Percentiles rank a stretch among this genome's conserved stretches.
Conservation (phyloP, 2,113 vertebrate species). For the Circaetus cinerascens region DNA sequence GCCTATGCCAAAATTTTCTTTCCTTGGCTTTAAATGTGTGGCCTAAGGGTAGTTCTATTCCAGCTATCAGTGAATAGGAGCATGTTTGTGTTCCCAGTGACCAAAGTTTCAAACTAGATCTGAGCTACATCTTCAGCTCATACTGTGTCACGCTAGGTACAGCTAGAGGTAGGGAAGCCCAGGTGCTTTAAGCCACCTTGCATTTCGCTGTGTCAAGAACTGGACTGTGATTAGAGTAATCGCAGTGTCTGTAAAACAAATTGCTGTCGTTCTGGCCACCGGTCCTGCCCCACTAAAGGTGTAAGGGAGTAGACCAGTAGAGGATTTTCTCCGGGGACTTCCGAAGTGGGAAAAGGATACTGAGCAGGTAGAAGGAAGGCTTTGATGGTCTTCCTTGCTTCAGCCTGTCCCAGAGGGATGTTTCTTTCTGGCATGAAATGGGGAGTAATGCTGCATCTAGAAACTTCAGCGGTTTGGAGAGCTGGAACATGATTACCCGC, state of each 20-base stretch:
- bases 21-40: constrained; percentile 8
- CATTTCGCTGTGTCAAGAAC: background rate
- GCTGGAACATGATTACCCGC: background rate
- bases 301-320: background rate
- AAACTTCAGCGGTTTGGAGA: background rate
- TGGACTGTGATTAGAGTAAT: background rate
- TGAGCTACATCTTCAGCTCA: accelerated
- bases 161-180: background rate
- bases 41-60: constrained; percentile 2
- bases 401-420: background rate
- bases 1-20: background rate
- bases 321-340: background rate
- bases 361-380: background rate
- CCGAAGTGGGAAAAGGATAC: background rate
- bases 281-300: background rate
- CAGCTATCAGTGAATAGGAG: background rate
- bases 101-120: background rate
- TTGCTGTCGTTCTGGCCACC: background rate
- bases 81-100: background rate
- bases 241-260: background rate
- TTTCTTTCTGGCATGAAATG: background rate
- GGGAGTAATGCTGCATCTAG: background rate
- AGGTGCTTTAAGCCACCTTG: background rate
- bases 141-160: background rate
- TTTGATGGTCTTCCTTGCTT: background rate